phyloP scores from a whole-genome alignment of 2,113 vertebrate species.

The Lathamus discolor region DNA sequence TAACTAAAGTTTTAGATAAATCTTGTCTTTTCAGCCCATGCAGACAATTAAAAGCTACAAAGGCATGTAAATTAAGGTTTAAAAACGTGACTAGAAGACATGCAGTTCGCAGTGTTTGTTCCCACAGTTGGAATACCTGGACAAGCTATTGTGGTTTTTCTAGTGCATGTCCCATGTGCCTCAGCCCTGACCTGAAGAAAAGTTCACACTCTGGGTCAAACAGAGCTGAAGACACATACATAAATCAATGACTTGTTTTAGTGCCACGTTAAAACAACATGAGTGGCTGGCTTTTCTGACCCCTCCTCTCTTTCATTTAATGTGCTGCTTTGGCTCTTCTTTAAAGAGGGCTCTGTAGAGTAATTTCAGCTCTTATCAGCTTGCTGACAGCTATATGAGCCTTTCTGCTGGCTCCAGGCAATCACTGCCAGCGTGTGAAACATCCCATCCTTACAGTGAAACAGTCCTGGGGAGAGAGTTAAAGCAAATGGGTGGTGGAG shows the following conservation, averaged over 20 bases:
- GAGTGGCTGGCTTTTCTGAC: slow-evolving; percentile 75
- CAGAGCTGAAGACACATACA: slow-evolving; percentile 64
- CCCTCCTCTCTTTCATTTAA: slow-evolving; percentile 77
- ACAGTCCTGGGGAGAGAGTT: slow-evolving; percentile 29
- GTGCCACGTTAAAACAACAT: slow-evolving; percentile 72
- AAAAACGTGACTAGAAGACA: background rate
- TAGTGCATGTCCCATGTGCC: background rate
- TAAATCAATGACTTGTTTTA: slow-evolving; percentile 80
- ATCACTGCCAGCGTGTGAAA: slow-evolving; percentile 71
- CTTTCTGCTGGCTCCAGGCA: slow-evolving; percentile 73
- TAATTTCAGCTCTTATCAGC: slow-evolving; percentile 81
- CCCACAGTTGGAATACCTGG: background rate
- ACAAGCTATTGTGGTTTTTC: background rate
- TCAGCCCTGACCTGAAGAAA: slow-evolving; percentile 41
- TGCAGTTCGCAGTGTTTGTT: background rate
- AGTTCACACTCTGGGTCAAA: slow-evolving; percentile 58
- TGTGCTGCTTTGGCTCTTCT: slow-evolving; percentile 76
- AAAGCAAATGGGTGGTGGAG: slow-evolving; percentile 20
- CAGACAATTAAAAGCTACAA: background rate
- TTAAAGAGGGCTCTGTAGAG: slow-evolving; percentile 77
- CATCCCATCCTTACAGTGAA: slow-evolving; percentile 61
- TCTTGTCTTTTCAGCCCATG: background rate
- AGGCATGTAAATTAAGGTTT: background rate
- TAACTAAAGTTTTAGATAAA: background rate
- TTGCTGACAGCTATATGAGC: slow-evolving; percentile 84